A percentile compares a stretch with the other conserved stretches of the same genome.
phyloP scores from a whole-genome alignment of 1,140 invertebrate species.

The Holcopasites calliopsidis region DNA sequence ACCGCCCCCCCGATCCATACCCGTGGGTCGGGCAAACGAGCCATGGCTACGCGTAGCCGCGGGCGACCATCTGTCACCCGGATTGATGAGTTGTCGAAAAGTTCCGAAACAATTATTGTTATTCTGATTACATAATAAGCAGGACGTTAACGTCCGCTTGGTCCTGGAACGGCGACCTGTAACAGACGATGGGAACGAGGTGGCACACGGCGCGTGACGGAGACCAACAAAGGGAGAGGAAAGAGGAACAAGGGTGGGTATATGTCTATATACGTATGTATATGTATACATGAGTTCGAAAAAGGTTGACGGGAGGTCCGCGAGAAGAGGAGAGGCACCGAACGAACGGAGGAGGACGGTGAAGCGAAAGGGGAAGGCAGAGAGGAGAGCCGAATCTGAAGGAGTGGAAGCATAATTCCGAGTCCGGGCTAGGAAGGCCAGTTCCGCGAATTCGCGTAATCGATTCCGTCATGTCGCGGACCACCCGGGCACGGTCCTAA shows the following conservation, averaged over 20 bases:
- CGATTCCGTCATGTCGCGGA: constrained; percentile 80
- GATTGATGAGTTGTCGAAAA: constrained; percentile 73
- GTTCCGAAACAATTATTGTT: constrained; percentile 58
- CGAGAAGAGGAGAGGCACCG: constrained; percentile 38
- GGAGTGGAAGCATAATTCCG: constrained; percentile 66
- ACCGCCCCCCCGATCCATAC: constrained; percentile 21
- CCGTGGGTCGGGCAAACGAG: constrained; percentile 40
- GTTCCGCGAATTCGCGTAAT: constrained; percentile 80
- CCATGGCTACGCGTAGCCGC: constrained; percentile 51
- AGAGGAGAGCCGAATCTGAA: constrained; percentile 45
- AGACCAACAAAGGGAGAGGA: constrained; percentile 33
- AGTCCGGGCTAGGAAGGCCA: constrained; percentile 58
- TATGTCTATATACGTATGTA: background rate
- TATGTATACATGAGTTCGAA: constrained; percentile 20
- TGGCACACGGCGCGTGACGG: background rate
- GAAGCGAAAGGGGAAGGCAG: constrained; percentile 33
- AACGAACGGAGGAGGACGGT: constrained; percentile 17
- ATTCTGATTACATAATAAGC: constrained; percentile 76
- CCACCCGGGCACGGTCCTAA: constrained; percentile 78
- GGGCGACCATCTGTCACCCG: constrained; percentile 67
- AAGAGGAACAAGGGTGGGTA: constrained; percentile 17
- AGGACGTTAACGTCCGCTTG: constrained; percentile 36
- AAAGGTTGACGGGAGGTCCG: constrained; percentile 29
- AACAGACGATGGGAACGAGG: background rate
- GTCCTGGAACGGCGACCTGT: background rate